phyloP scores from a whole-genome alignment of 2,888 invertebrate genomes.

The Phalera bucephala region DNA sequence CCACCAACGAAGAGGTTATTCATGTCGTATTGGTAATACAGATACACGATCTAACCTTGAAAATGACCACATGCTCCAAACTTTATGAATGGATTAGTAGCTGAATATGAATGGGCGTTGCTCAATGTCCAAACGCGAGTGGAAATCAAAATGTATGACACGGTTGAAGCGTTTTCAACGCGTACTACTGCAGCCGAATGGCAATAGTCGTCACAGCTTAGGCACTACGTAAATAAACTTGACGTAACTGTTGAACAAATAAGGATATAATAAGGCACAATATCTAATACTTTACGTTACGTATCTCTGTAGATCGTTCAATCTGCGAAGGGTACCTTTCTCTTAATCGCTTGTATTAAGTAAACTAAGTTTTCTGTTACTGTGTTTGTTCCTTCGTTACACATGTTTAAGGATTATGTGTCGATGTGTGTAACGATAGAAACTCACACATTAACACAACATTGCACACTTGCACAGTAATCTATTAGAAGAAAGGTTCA shows the following conservation, averaged over 20 bases:
- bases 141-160: slow-evolving; percentile 43
- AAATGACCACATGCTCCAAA: slow-evolving; percentile 44
- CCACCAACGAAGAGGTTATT: slow-evolving; percentile 49
- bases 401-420: too few relatives aligned
- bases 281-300: too few relatives aligned
- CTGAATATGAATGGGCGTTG: slow-evolving; percentile 52
- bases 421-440: too few relatives aligned
- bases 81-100: slow-evolving; percentile 59
- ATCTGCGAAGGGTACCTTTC: too few relatives aligned
- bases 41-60: slow-evolving; percentile 56
- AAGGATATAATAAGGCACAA: too few relatives aligned
- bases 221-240: not conserved
- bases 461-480: too few relatives aligned
- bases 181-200: not conserved
- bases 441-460: too few relatives aligned
- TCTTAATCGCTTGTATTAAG: too few relatives aligned
- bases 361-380: too few relatives aligned
- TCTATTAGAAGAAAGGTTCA: too few relatives aligned
- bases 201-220: not conserved
- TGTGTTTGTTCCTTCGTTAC: too few relatives aligned
- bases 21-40: slow-evolving; percentile 37
- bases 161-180: slow-evolving; percentile 19
- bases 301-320: too few relatives aligned
- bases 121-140: slow-evolving; percentile 42
- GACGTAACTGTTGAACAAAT: not conserved